Percentiles rank a stretch among this genome's conserved stretches.
These are phyloP conservation scores for Allobates femoralis DNA, from an alignment of 2,797 vertebrate genomes.

Conservation along the genomic window DNA sequence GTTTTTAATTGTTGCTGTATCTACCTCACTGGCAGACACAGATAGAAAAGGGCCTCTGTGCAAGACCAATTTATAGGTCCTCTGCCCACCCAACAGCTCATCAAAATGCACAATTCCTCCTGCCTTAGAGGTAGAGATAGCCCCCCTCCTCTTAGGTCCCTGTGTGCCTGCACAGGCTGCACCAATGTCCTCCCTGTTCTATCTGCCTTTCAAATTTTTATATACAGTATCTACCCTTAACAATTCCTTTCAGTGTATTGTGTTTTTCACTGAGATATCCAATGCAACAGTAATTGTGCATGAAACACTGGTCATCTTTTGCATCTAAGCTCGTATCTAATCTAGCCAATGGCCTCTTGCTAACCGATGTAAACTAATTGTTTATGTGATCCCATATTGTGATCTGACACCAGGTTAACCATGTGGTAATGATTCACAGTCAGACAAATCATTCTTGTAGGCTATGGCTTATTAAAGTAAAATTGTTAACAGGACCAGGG, in stretches of 20 bases:
- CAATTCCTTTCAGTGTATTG: background rate
- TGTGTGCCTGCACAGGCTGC: no score
- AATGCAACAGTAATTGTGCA: background rate
- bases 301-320: background rate
- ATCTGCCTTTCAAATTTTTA: no score
- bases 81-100: no score
- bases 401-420: conserved; percentile 44
- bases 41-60: no score
- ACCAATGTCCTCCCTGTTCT: no score
- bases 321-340: background rate
- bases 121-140: no score
- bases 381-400: conserved; percentile 55
- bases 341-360: conserved; percentile 26
- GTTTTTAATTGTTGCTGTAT: no score
- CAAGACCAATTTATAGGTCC: no score
- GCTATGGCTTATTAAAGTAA: conserved; percentile 49
- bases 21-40: no score
- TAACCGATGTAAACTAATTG: conserved; percentile 48
- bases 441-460: conserved; percentile 49
- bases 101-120: no score
- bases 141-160: no score
- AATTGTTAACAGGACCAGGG: conserved; percentile 44
- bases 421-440: conserved; percentile 48
- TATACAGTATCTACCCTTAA: no score
- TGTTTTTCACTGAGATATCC: background rate